Evolutionary conservation across 2,113 vertebrate species (phyloP), one percentile per base, ranked within the genome.

Genomic region (Sprattus sprattus): DNA sequence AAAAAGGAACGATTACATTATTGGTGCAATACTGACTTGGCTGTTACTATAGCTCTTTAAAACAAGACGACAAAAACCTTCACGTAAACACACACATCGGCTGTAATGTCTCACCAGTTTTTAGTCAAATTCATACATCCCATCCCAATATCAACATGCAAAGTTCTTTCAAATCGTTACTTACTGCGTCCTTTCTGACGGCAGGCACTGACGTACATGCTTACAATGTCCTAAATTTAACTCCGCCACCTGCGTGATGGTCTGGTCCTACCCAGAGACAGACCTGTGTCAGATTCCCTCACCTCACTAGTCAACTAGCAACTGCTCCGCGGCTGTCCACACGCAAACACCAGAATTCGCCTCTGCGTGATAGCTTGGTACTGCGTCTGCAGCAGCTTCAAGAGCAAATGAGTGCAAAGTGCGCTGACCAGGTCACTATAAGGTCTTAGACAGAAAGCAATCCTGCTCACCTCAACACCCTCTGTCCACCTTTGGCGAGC

Each of bases 201-300:
- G 71, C 71, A 78, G 4, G 28, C 82, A 45, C 7, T 84, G 47
- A 82, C 18, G 46, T 67, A 82, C 49, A 20, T 22, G 81, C 28
- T 71, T 52, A 46, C 71, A 78, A 78, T 78, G 82, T 47, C n/a
- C 67, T 57, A 83, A 75, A 83, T 83, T 71, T 45, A 86, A 82
- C 45, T 15, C 60, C 16, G 46, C 52, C 80, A 84, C 83, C 86
- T 87, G 82, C 57, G 78, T 81, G 20, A 46, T 32, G n/a, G 75
- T 22, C n/a, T 44, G 81, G 83, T 67, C 75, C 78, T 84, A 81
- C 86, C 45, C 60, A 45, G 81, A 87, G 83, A 87, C 57, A 20
- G 8, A 0, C 52, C 13, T 80, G 46, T 84, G 54, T 84, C 54
- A 67, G 18, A 45, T 64, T 84, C 28, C 83, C 82, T 1, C 47